Evolutionary conservation across 1,140 invertebrate species (phyloP), one percentile per base, ranked within the genome.

Genomic region (Ostrea edulis): DNA sequence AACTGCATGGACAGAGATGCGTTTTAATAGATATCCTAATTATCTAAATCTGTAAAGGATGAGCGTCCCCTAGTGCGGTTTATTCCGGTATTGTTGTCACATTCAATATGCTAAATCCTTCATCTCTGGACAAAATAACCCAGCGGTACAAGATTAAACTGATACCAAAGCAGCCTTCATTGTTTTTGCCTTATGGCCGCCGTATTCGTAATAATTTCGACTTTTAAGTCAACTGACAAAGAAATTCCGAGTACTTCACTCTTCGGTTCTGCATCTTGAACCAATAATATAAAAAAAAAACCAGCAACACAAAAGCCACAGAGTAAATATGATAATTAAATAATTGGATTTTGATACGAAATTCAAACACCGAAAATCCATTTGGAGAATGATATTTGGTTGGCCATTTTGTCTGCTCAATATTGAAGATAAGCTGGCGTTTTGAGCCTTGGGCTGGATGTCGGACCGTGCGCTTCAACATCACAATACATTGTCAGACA

Each of bases 271-370:
- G 68, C 68, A 77, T 77, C 25, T 77, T 35, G 25, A 22, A 25
- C 22, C 22, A 71, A 71, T n/a, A n/a, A n/a, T n/a, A n/a, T 44
- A 44, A 44, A 44, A 44, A 44, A 44, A 44, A 44, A 44, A 44
- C 1, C 35, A 2, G 35, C 35, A 77, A 77, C 11, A 14, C 68
- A 9, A 14, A 77, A 77, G 68, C 68, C 68, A 25, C 68, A 77
- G 22, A 14, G 68, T 77, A 77, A 77, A 77, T 77, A 77, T 77
- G 68, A 25, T 77, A 77, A 77, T 77, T 77, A 25, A 77, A 77
- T 77, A 77, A 77, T 77, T 77, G 68, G 68, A 77, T 77, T 77
- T 77, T 77, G 68, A 77, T 77, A 77, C 68, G 25, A 77, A 77
- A 77, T 29, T 77, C 68, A 77, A 77, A 77, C 68, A 77, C 68